Base-by-base conservation (phyloP, 2,888 invertebrate species). In the Pterostichus niger region DNA sequence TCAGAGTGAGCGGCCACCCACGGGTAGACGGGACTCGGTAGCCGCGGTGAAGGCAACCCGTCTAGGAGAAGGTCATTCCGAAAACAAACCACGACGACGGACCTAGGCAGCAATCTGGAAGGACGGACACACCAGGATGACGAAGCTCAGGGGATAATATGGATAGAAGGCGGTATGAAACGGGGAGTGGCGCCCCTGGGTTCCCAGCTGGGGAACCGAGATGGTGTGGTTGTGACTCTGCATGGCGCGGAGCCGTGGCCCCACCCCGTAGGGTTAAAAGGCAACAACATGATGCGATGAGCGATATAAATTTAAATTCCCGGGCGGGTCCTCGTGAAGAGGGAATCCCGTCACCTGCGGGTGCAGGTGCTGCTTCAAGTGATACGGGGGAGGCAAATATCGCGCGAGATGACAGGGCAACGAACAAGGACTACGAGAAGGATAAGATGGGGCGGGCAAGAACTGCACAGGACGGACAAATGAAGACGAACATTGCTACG, bases 321-420 rank as follows among this genome's bases (percentile, higher is more conserved):
- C 61, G 61, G 61, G 61, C 61, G 61, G 61, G 17, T 61, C 61
- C 61, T 61, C 61, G 4, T 11, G n/a, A 7, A 17, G 61, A 61
- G 61, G 61, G 61, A 61, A 61, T 61, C 17, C 61, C 61, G 61
- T 61, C 61, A 13, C 33, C 61, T 61, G 61, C 61, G 7, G 61
- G 10, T 11, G 61, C 61, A 61, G 61, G 61, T 13, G 61, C 61
- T 61, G 61, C 61, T 13, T 11, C 61, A 17, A 61, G 15, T 5
- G 61, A 2, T 61, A 61, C 61, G 61, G 61, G 61, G 61, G 17
- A 9, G 40, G 40, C 40, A 40, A 40, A 40, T 40, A 40, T 40
- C 40, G 40, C 40, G 40, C 24, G 24, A 24, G 9, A 40, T 6
- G 40, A 40, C 49, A 6, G 9, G 11, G 13, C 13, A 49, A 49